Base-by-base conservation (phyloP, 2,888 invertebrate genomes). In the Bimastos eiseni region DNA sequence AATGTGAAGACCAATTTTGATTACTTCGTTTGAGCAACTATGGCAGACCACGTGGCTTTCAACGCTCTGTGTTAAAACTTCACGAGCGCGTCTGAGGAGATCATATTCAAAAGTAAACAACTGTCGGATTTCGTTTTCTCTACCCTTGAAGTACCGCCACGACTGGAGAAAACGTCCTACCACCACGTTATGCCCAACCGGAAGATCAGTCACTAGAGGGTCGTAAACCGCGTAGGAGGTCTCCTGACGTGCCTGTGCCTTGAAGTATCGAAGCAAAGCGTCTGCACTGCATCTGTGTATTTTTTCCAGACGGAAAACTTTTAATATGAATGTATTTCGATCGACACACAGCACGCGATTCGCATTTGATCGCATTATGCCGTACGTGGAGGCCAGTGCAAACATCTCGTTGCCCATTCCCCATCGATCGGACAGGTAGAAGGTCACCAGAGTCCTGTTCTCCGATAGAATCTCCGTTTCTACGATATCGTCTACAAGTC, bases 1-100 rank as follows among this genome's bases (percentile, higher is more conserved):
- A n/a, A 91, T 83, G 38, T 91, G 91, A 86, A 91, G 88, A 15
- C 88, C 91, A 49, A 91, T 86, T 37, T 55, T 89, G n/a, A 89
- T 38, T 30, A 37, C 17, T 21, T 86, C 21, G 86, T 24, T 86
- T 11, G 24, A 36, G 24, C 86, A 86, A 5, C 86, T 36, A 8
- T 37, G 6, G 34, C 86, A 86, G 36, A 15, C 8, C 0, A 36
- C 30, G n/a, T 86, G 86, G 30, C 37, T 86, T 33, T 86, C 86
- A 24, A 86, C 36, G 37, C 36, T 36, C 36, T 19, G 34, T 86
- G 37, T 19, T 24, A 90, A 38, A 24, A 37, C 33, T 11, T 88
- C 38, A 13, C 34, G 37, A 55, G 90, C 90, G 6, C 21, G 38
- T 34, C n/a, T 55, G 17, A 37, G 3, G 33, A 89, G 41, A n/a